Conservation (phyloP, 92 coral and sea anemone species). For the Actinostola sp. region DNA sequence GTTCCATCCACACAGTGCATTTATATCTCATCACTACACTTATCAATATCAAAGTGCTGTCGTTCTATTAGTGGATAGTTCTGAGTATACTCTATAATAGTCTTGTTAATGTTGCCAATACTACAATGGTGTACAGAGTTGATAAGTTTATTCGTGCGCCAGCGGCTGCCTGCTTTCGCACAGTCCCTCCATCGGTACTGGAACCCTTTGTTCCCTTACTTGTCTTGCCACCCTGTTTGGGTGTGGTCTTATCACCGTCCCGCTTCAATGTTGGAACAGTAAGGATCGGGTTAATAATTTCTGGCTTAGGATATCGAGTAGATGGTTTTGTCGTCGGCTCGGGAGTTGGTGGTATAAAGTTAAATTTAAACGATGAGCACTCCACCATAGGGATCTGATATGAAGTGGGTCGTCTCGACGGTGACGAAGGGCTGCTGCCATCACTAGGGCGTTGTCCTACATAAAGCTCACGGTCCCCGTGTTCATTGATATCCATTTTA, state of each 20-base stretch:
- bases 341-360: conserved; percentile 74
- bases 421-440: conserved; percentile 47
- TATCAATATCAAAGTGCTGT: no score
- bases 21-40: no score
- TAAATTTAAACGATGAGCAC: conserved; percentile 60
- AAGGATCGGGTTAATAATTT: conserved; percentile 15
- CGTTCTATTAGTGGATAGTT: no score
- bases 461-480: conserved; percentile 56
- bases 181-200: conserved; percentile 7
- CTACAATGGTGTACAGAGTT: background rate
- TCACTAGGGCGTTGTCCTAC: conserved; percentile 73
- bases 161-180: background rate
- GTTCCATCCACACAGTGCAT: no score
- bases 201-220: conserved; percentile 43
- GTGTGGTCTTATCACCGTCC: conserved; percentile 52
- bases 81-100: background rate
- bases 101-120: background rate
- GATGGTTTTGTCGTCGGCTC: conserved; percentile 72
- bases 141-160: background rate
- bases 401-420: conserved; percentile 68
- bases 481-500: conserved; percentile 55
- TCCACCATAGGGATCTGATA: conserved; percentile 72
- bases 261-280: conserved; percentile 62
- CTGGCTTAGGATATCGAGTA: conserved; percentile 29
- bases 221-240: conserved; percentile 36